Percentiles rank a stretch among this genome's conserved stretches.
phyloP scores from a whole-genome alignment of 2,888 invertebrate species.

The Melanargia galathea region DNA sequence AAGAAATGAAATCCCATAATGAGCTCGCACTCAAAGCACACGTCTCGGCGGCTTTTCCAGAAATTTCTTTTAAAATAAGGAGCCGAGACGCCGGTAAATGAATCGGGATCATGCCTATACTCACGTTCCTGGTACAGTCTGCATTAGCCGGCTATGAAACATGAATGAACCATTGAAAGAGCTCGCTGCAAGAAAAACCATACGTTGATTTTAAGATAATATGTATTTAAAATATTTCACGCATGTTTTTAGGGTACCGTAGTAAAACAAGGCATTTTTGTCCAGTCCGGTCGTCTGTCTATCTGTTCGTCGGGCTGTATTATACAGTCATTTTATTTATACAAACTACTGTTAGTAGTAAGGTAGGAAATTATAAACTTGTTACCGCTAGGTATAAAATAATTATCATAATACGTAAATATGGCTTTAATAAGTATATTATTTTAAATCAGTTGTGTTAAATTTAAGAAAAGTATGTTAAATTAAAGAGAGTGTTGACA shows the following conservation, averaged over 20 bases:
- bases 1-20: slow-evolving; percentile 63
- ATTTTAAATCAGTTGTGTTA: too few relatives aligned
- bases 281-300: too few relatives aligned
- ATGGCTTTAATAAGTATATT: too few relatives aligned
- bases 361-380: too few relatives aligned
- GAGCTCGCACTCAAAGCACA: slow-evolving; percentile 65
- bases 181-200: slow-evolving; percentile 32
- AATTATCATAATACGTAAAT: too few relatives aligned
- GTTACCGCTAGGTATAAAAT: too few relatives aligned
- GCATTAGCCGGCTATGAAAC: slow-evolving; percentile 31
- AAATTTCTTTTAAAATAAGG: slow-evolving; percentile 60
- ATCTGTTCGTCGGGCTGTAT: too few relatives aligned
- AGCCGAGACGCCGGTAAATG: slow-evolving; percentile 54
- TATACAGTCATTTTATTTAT: too few relatives aligned
- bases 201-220: slow-evolving; percentile 32
- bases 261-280: too few relatives aligned
- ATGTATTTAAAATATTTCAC: slow-evolving; percentile 29
- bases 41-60: slow-evolving; percentile 57
- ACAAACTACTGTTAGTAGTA: too few relatives aligned
- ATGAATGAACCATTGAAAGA: slow-evolving; percentile 30
- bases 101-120: slow-evolving; percentile 47
- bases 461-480: too few relatives aligned
- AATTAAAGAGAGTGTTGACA: too few relatives aligned
- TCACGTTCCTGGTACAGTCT: slow-evolving; percentile 37
- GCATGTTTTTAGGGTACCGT: slow-evolving; percentile 19